These are phyloP conservation scores for Diorhabda sublineata DNA, from an alignment of 1,140 invertebrate genomes.

Conservation along the genomic window DNA sequence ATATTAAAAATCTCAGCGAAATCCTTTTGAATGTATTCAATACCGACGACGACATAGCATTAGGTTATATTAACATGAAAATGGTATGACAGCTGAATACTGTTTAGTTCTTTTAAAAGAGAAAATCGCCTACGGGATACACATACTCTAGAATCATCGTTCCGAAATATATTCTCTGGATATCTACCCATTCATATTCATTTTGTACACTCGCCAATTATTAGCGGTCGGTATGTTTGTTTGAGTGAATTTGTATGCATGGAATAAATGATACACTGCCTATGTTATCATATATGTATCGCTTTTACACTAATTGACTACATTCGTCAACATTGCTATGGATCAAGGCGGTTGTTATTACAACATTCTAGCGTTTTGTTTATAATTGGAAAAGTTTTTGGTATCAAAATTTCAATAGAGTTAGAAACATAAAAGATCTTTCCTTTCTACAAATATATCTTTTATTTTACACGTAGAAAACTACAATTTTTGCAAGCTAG, in stretches of 20 bases:
- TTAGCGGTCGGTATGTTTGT: constrained; percentile 40
- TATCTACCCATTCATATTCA: constrained; percentile 39
- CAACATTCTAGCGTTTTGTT: no score
- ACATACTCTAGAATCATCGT: constrained; percentile 19
- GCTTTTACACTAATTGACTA: constrained; percentile 38
- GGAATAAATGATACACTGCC: constrained; percentile 42
- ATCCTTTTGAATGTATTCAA: constrained; percentile 39
- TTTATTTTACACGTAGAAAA: no score
- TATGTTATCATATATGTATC: constrained; percentile 37
- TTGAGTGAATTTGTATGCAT: constrained; percentile 43
- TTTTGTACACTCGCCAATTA: constrained; percentile 38
- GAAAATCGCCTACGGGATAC: constrained; percentile 13
- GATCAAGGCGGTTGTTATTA: neutral
- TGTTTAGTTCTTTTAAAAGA: constrained; percentile 21
- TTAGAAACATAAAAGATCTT: no score
- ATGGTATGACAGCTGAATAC: constrained; percentile 45
- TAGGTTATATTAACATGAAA: constrained; percentile 44
- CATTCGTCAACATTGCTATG: constrained; percentile 27
- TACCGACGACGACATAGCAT: constrained; percentile 17
- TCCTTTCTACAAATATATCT: no score
- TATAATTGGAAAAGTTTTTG: no score
- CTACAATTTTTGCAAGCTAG: no score
- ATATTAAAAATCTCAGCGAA: constrained; percentile 43
- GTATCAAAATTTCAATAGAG: no score
- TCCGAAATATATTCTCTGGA: constrained; percentile 28